Base-by-base conservation (phyloP, 2,113 vertebrate genomes). In the Scomber japonicus region DNA sequence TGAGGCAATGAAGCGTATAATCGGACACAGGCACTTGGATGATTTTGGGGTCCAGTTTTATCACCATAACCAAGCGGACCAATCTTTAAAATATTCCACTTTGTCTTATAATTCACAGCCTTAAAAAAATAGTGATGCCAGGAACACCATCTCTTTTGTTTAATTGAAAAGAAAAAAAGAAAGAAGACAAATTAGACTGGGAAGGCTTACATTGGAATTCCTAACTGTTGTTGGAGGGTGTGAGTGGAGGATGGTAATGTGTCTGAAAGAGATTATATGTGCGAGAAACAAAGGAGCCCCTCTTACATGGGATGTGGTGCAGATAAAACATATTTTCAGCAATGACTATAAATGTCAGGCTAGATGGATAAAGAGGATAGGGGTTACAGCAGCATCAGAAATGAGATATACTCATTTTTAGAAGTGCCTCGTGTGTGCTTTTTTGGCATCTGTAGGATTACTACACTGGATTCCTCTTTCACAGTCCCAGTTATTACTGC, bases 371-470 rank as follows among this genome's bases (percentile, higher is more conserved):
- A 75, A 75, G 70, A 69, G 40, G 54, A 80, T 31, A n/a, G 50
- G 68, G 79, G 82, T 78, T 76, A 75, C 31, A 46, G 57, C 69
- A 62, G 68, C 64, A 62, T 72, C 51, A 68, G 70, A 80, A 90
- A 86, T 82, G 66, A 85, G 61, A 86, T 44, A 78, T 81, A 62
- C 75, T 84, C 45, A 4, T 89, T 91, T 85, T 71, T 57, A 87
- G 61, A 27, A 85, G 53, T 56, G 80, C 49, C 57, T 76, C 73
- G 56, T 75, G 53, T 82, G 75, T 68, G 65, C 71, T 73, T 89
- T 92, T 90, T 82, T 83, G 59, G 75, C 72, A 49, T 87, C 62
- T 78, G 74, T 78, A 77, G 60, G 73, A 87, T 91, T 88, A 72
- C 79, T 76, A 19, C 70, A 71, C 71, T 88, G 10, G 9, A 67